phyloP scores from a whole-genome alignment of 2,888 invertebrate genomes.

The Acrobasis consociella region DNA sequence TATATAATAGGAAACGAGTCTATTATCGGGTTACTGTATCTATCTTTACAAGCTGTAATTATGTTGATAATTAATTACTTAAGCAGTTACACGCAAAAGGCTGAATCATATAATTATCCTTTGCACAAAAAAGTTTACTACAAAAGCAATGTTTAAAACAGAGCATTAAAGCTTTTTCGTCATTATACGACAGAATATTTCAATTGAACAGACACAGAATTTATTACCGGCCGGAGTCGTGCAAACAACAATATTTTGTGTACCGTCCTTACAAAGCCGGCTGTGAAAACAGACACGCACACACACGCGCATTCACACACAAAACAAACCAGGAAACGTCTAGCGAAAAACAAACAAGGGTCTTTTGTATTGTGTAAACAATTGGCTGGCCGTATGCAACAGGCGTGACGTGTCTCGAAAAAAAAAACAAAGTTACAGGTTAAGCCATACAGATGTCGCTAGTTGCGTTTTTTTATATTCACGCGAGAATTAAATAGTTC shows the following conservation, averaged over 20 bases:
- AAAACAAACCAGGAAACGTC: constrained; percentile 83
- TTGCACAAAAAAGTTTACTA: neutral
- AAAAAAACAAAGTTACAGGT: constrained; percentile 70
- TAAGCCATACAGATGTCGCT: constrained; percentile 62
- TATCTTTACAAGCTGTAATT: too few relatives aligned
- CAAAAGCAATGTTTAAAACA: neutral
- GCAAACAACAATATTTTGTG: constrained; percentile 79
- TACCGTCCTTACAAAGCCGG: constrained; percentile 70
- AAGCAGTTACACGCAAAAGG: too few relatives aligned
- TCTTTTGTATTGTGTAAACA: constrained; percentile 83
- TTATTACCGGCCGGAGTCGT: constrained; percentile 66
- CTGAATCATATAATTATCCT: neutral
- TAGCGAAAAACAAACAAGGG: constrained; percentile 83
- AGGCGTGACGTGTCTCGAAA: constrained; percentile 72
- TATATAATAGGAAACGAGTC: too few relatives aligned
- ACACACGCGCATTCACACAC: constrained; percentile 61
- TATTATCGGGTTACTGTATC: too few relatives aligned
- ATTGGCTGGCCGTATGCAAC: constrained; percentile 78
- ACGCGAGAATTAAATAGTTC: constrained; percentile 35
- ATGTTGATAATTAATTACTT: too few relatives aligned
- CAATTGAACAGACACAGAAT: constrained; percentile 46
- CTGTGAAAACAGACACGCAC: constrained; percentile 72
- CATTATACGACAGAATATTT: constrained; percentile 21
- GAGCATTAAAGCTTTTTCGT: neutral
- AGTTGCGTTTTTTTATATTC: constrained; percentile 20